Evolutionary conservation across 2,113 vertebrate species (phyloP), one percentile per base, ranked within the genome.

Genomic region (Scomber japonicus): DNA sequence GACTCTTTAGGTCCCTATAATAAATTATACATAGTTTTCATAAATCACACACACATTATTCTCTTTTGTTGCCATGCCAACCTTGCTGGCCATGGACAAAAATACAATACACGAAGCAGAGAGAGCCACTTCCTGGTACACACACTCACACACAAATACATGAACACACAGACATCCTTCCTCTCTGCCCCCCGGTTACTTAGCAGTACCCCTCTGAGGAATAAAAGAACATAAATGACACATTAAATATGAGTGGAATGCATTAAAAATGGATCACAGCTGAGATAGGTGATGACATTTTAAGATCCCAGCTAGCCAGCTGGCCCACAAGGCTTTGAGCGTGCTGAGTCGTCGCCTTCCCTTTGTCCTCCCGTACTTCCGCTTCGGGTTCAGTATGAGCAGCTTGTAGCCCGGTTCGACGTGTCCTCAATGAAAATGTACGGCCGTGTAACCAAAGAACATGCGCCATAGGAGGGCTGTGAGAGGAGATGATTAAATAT

Each of bases 401-500:
- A 48, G 62, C 63, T 85, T 83, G 6, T 70, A 48, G 31, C 17
- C 55, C 45, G 35, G 66, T 79, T 35, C 19, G 14, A 14, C 31
- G 11, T 8, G 71, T 57, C 40, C 67, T 31, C 61, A 15, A 67
- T 89, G 79, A 81, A 84, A 88, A 87, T 13, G 54, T 75, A 76
- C 70, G 17, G 24, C 71, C 3, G 6, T 80, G 84, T 90, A 88
- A 91, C 83, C 83, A 44, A 77, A 89, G 82, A 64, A 55, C n/a
- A 0, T 0, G 24, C 19, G 62, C 84, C 80, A 59, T 53, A 82
- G 82, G 65, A 53, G 35, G 57, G 49, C 66, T 1, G 5, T n/a
- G 57, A 76, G 73, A 79, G 74, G 11, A 50, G 61, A 75, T 2
- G 3, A 87, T 92, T 75, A 89, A 92, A 91, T 88, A 91, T 91